These are phyloP conservation scores for Drosophila miranda DNA, from an alignment of 1,140 invertebrate genomes.

Conservation along the genomic window DNA sequence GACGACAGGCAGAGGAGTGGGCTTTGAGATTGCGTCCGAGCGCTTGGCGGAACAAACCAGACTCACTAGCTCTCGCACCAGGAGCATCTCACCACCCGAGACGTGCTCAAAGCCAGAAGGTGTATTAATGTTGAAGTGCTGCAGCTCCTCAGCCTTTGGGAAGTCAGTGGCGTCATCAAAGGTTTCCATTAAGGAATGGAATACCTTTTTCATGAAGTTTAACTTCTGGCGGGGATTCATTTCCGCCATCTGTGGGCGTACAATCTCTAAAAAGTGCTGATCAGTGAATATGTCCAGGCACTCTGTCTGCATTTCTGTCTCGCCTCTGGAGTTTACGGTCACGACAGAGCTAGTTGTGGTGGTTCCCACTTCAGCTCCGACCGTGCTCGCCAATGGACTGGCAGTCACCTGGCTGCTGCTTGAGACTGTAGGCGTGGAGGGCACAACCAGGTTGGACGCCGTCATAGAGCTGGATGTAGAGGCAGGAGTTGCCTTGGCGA, in stretches of 20 bases:
- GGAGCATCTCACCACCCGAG: slow-evolving; percentile 40
- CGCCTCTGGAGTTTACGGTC: slow-evolving; percentile 12
- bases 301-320: slow-evolving; percentile 43
- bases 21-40: background rate
- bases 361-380: background rate
- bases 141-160: slow-evolving; percentile 44
- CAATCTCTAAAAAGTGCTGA: slow-evolving; percentile 62
- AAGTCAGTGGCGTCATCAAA: slow-evolving; percentile 75
- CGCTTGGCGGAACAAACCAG: slow-evolving; percentile 52
- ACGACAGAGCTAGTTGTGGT: background rate
- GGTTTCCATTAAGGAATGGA: slow-evolving; percentile 63
- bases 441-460: no score
- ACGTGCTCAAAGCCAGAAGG: slow-evolving; percentile 57
- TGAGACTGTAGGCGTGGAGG: no score
- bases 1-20: no score
- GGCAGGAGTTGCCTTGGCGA: no score
- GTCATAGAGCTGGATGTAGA: no score
- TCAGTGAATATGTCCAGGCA: slow-evolving; percentile 30
- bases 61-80: slow-evolving; percentile 56
- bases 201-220: slow-evolving; percentile 64
- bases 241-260: slow-evolving; percentile 57
- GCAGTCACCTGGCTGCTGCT: no score
- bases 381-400: no score
- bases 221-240: slow-evolving; percentile 73
- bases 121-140: slow-evolving; percentile 70